These are phyloP conservation scores for Branchipolynoe longqiensis DNA, from an alignment of 2,888 invertebrate species.

Conservation along the genomic window DNA sequence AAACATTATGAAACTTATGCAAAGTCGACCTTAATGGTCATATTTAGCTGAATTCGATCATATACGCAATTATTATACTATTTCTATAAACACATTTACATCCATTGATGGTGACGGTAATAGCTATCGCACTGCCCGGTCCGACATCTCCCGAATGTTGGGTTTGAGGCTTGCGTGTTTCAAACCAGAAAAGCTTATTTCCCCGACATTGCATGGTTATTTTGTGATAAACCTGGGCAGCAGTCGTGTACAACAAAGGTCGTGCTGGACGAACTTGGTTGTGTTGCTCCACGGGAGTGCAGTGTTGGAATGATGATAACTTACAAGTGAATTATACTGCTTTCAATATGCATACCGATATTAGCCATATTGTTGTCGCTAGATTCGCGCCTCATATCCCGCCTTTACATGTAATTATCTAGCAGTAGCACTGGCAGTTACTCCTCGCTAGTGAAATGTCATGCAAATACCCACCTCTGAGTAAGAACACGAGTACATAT, in stretches of 20 bases:
- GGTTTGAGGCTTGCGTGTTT: no score
- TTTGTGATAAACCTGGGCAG: constrained; percentile 2
- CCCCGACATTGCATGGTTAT: constrained; percentile 4
- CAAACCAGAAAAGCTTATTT: background rate
- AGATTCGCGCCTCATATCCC: constrained; percentile 8
- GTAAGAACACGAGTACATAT: no score
- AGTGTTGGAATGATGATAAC: constrained; percentile 40
- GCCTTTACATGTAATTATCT: constrained; percentile 8
- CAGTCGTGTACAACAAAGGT: background rate
- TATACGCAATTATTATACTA: no score
- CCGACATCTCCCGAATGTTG: no score
- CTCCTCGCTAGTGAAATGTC: no score
- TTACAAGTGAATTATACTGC: constrained; percentile 23
- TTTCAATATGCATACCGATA: background rate
- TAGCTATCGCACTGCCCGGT: no score
- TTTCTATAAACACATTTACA: no score
- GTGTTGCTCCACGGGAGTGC: no score
- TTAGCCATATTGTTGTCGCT: constrained; percentile 31
- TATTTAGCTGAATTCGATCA: no score
- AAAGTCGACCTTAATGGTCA: no score
- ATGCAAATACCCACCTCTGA: constrained; percentile 14
- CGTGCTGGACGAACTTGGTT: background rate
- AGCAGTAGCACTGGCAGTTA: background rate
- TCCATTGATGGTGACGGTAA: no score
- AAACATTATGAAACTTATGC: no score